Evolutionary conservation across 2,888 invertebrate genomes (phyloP), one percentile per base, ranked within the genome.

Genomic region (Mythimna lalbum): DNA sequence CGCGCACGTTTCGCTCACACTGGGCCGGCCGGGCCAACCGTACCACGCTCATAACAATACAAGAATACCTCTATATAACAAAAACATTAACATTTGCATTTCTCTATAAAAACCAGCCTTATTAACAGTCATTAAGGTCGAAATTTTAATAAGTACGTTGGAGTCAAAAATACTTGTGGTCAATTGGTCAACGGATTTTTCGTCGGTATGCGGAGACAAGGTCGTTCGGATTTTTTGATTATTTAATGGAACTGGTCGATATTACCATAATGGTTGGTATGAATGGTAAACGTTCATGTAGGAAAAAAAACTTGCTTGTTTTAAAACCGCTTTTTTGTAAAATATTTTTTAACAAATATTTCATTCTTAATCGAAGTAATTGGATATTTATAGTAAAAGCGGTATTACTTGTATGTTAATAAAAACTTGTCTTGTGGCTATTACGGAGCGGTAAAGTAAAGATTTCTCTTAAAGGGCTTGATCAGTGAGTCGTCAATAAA

Each of bases 101-200:
- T 66, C 63, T 68, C 78, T 27, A 63, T 67, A 67, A 71, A 80
- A 62, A 61, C 43, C 47, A 49, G 69, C 70, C 76, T 76, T 84
- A 84, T 70, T 55, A 36, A 72, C 52, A 71, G 63, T 60, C 33
- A 39, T 70, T 87, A 86, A 81, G 81, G 86, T 86, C 57, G 74
- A 82, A 74, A 78, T 68, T 86, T 43, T 60, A 71, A 62, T 70
- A 63, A 27, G 39, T 53, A 27, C 1, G 43, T 33, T 53, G 31
- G 63, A 61, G 57, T 72, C 71, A 64, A 79, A 78, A 85, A 84
- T 86, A 74, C 79, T 76, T 84, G 86, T 88, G 90, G 88, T 90
- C 88, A 91, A 88, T 89, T 90, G 90, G 88, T 87, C 91, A 91
- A 90, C 91, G 88, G 87, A 90, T 90, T 92, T 91, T 89, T 83